Percentiles rank a stretch among this genome's conserved stretches.
Conservation (phyloP, 2,888 invertebrate species). For the Falcaria lacertinaria region DNA sequence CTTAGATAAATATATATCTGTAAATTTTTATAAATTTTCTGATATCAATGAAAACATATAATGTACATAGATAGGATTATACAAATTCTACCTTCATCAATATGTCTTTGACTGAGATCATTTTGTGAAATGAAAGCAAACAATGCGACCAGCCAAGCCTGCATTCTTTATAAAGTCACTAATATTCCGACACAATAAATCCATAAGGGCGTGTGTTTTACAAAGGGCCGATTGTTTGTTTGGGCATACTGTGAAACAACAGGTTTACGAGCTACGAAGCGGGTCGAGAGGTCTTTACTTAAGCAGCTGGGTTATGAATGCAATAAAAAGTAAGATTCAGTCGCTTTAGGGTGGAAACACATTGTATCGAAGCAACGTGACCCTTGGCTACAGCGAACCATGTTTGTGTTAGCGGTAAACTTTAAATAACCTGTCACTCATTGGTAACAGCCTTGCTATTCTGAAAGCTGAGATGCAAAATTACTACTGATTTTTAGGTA, state of each 20-base stretch:
- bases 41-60: too few relatives aligned
- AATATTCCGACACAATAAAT: constrained; percentile 31
- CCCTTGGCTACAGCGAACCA: too few relatives aligned
- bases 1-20: too few relatives aligned
- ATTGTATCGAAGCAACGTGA: background rate
- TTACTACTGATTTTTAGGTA: too few relatives aligned
- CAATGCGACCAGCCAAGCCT: constrained; percentile 17
- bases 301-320: constrained; percentile 32
- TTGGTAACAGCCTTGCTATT: too few relatives aligned
- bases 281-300: constrained; percentile 16
- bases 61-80: too few relatives aligned
- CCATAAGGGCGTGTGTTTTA: constrained; percentile 27
- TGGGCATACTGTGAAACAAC: constrained; percentile 33
- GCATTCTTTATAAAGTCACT: constrained; percentile 24
- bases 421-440: too few relatives aligned
- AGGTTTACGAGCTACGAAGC: constrained; percentile 31
- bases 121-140: constrained; percentile 2
- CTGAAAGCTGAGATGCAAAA: too few relatives aligned
- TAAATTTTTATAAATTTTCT: too few relatives aligned
- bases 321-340: constrained; percentile 27
- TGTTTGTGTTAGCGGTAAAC: too few relatives aligned
- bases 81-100: too few relatives aligned
- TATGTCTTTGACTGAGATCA: background rate
- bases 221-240: constrained; percentile 22
- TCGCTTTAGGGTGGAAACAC: background rate